phyloP scores from a whole-genome alignment of 2,113 vertebrate species.

The Corapipo altera region DNA sequence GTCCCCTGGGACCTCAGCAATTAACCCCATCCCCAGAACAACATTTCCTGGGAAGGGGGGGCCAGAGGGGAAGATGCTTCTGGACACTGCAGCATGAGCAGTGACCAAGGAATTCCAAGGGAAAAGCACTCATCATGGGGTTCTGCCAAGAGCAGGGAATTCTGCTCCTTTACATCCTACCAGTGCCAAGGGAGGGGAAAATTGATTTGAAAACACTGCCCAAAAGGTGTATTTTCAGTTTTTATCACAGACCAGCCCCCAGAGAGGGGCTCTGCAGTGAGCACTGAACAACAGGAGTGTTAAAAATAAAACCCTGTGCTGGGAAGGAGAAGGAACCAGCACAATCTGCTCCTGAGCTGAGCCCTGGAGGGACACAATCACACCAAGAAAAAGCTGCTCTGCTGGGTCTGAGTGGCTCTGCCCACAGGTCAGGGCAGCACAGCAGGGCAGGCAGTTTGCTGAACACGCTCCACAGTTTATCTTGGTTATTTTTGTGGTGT shows the following conservation, averaged over 20 bases:
- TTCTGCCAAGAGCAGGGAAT: background rate
- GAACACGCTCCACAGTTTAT: background rate
- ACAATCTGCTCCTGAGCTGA: background rate
- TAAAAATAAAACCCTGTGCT: background rate
- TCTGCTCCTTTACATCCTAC: background rate
- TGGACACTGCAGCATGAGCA: background rate
- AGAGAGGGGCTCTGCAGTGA: background rate
- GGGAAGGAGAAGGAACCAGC: background rate
- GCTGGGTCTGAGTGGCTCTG: background rate
- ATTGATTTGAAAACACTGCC: background rate
- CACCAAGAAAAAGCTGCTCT: background rate
- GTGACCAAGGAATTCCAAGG: background rate
- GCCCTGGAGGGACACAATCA: background rate
- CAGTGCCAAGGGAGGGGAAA: background rate
- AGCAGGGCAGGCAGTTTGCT: background rate
- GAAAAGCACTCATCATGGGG: background rate
- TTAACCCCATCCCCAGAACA: rapidly evolving
- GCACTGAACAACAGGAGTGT: background rate
- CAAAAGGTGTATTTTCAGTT: background rate
- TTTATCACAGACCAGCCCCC: background rate
- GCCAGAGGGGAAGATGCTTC: background rate
- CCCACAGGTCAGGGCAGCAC: background rate
- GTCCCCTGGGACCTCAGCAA: background rate
- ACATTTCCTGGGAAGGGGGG: background rate
- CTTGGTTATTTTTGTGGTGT: background rate